phyloP scores from a whole-genome alignment of 2,113 vertebrate genomes.

The Neotoma lepida region DNA sequence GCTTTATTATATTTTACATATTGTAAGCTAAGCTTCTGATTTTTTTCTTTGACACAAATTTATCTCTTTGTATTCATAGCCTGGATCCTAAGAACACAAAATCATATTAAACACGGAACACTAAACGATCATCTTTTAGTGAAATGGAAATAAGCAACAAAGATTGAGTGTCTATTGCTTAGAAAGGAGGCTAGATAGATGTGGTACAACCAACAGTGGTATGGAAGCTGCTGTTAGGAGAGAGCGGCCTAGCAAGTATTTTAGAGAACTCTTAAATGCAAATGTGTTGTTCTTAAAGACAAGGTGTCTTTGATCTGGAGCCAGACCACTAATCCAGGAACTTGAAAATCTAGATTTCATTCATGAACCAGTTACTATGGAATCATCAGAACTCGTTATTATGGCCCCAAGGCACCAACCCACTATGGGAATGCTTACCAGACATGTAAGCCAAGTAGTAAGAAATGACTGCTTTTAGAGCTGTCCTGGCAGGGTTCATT shows the following conservation, averaged over 20 bases:
- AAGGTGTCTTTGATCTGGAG: background rate
- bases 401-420: background rate
- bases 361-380: conserved; percentile 2
- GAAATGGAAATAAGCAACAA: conserved; percentile 46
- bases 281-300: conserved; percentile 4
- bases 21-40: conserved; percentile 59
- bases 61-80: conserved; percentile 53
- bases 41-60: conserved; percentile 57
- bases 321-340: background rate
- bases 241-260: background rate
- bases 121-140: conserved; percentile 44
- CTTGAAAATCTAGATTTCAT: conserved; percentile 12
- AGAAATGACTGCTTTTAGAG: conserved; percentile 36
- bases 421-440: background rate
- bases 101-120: conserved; percentile 49
- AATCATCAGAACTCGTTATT: conserved; percentile 7
- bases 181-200: background rate
- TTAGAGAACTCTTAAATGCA: conserved; percentile 17
- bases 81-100: conserved; percentile 36
- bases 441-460: conserved; percentile 21
- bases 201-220: background rate
- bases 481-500: conserved; percentile 9
- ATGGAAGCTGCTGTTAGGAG: conserved; percentile 6
- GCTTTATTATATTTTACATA: conserved; percentile 70
- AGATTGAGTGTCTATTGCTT: background rate